phyloP scores from a whole-genome alignment of 1,140 invertebrate species.

The Trachelipus rathkii region DNA sequence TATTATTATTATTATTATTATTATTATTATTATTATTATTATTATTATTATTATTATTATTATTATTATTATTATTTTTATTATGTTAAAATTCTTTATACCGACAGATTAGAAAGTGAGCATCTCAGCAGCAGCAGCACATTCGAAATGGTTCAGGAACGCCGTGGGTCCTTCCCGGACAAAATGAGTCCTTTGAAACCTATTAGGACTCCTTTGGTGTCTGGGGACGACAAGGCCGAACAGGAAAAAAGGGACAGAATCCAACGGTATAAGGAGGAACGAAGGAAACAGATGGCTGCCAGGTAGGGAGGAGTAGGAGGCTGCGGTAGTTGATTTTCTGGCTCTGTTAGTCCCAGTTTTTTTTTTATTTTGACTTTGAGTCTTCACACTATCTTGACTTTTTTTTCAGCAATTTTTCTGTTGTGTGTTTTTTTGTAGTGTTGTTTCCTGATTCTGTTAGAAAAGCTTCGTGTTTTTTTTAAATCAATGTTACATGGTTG shows the following conservation, averaged over 20 bases:
- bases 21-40: too few species aligned
- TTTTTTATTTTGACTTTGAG: too few species aligned
- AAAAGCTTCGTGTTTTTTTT: too few species aligned
- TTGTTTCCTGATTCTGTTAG: too few species aligned
- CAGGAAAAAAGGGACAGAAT: conserved; percentile 57
- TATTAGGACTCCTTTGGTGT: neutral
- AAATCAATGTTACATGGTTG: too few species aligned
- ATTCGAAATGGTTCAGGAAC: neutral
- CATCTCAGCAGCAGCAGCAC: neutral
- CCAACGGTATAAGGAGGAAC: conserved; percentile 63
- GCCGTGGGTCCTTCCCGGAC: neutral
- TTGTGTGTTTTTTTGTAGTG: too few species aligned
- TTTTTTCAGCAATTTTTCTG: too few species aligned
- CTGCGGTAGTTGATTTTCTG: too few species aligned
- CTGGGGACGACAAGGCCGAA: conserved; percentile 31
- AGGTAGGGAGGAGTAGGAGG: conserved; percentile 13
- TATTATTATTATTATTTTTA: neutral
- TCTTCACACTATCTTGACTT: too few species aligned
- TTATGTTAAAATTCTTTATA: neutral
- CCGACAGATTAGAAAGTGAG: neutral
- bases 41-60: too few species aligned
- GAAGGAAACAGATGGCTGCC: conserved; percentile 58
- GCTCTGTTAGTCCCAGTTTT: too few species aligned
- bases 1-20: too few species aligned
- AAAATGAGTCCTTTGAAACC: neutral